Evolutionary conservation across 2,888 invertebrate genomes (phyloP).

Genomic region (Heliconius aoede): DNA sequence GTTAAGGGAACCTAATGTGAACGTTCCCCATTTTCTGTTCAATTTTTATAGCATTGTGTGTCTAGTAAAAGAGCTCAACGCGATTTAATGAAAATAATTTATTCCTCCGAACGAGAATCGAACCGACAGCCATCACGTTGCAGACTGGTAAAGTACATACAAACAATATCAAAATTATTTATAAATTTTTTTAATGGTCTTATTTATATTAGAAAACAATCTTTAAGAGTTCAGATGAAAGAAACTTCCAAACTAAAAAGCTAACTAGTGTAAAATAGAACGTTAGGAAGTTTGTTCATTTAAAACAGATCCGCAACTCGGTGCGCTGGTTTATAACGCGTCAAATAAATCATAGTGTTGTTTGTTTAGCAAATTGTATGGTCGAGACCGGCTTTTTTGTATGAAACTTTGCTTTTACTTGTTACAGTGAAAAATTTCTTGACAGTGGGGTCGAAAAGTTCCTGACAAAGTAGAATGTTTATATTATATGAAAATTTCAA

Average conservation of each 20-base stretch:
- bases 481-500: not conserved
- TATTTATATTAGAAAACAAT: constrained; percentile 7
- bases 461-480: not conserved
- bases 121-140: not conserved
- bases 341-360: constrained; percentile 42
- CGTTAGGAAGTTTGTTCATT: constrained; percentile 42
- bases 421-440: constrained; percentile 21
- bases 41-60: not conserved
- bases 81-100: too few species aligned
- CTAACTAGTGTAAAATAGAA: constrained; percentile 23
- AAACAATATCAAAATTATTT: not conserved
- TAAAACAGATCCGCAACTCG: constrained; percentile 41
- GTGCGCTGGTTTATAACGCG: constrained; percentile 40
- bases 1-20: too few species aligned
- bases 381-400: not conserved
- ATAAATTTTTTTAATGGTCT: not conserved
- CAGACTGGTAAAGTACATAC: not conserved
- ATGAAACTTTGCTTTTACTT: constrained; percentile 12
- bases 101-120: not conserved
- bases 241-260: constrained; percentile 7
- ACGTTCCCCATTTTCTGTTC: not conserved
- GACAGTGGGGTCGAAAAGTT: not conserved
- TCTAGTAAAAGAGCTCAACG: not conserved
- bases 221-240: constrained; percentile 2
- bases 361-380: constrained; percentile 19